Percentiles rank a stretch among this genome's conserved stretches.
phyloP scores from a whole-genome alignment of 2,113 vertebrate genomes.

The Aphyosemion australe region DNA sequence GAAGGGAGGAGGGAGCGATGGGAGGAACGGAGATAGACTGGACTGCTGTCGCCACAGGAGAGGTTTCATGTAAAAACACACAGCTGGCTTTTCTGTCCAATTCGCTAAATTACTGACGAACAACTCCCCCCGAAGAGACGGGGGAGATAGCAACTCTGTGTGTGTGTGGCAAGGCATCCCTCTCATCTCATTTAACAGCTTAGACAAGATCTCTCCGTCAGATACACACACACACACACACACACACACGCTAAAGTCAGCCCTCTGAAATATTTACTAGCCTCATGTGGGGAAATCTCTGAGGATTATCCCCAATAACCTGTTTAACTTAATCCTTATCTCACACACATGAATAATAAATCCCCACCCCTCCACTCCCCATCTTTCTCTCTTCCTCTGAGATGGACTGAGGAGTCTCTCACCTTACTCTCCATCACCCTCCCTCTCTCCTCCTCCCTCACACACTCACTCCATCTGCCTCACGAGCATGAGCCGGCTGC shows the following conservation, averaged over 20 bases:
- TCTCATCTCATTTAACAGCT: conserved; percentile 74
- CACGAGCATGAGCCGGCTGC: conserved; percentile 62
- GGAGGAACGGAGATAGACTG: conserved; percentile 25
- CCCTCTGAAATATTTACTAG: conserved; percentile 74
- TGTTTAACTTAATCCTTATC: conserved; percentile 83
- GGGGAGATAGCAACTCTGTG: conserved; percentile 12
- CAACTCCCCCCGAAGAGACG: conserved; percentile 18
- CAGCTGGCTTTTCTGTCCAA: conserved; percentile 57
- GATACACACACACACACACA: conserved; percentile 46
- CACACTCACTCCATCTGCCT: conserved; percentile 65
- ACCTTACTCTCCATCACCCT: conserved; percentile 54
- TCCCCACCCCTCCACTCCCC: conserved; percentile 37
- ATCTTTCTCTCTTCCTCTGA: conserved; percentile 26
- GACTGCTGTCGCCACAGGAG: conserved; percentile 46
- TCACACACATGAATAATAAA: conserved; percentile 80
- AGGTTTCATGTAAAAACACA: conserved; percentile 58
- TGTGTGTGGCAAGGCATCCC: conserved; percentile 26
- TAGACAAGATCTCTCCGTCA: conserved; percentile 72
- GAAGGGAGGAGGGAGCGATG: not conserved
- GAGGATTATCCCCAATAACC: conserved; percentile 80
- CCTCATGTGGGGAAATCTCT: conserved; percentile 75
- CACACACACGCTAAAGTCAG: conserved; percentile 38
- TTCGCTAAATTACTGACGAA: conserved; percentile 57
- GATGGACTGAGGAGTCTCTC: conserved; percentile 56
- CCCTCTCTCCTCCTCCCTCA: conserved; percentile 35